These are phyloP conservation scores for Phocides pigmalion DNA, from an alignment of 1,140 invertebrate genomes.

Conservation along the genomic window DNA sequence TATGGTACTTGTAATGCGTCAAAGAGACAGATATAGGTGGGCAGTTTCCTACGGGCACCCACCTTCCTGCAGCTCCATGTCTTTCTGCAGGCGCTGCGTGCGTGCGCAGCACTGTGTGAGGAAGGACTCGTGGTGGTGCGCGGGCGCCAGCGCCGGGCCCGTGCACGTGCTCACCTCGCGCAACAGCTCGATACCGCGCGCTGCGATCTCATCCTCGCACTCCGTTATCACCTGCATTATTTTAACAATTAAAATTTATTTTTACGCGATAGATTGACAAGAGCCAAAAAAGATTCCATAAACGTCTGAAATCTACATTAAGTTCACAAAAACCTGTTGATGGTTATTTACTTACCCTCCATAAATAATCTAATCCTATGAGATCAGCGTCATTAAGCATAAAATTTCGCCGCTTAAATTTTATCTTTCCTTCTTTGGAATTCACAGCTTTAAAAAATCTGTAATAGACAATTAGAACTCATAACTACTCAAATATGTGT, in stretches of 20 bases:
- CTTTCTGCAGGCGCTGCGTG: conserved; percentile 88
- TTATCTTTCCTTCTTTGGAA: conserved; percentile 96
- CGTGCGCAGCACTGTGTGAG: conserved; percentile 95
- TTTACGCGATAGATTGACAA: no score
- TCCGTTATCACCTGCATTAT: conserved; percentile 90
- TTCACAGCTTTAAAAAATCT: conserved; percentile 99
- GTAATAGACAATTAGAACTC: conserved; percentile 47
- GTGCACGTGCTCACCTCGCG: conserved; percentile 97
- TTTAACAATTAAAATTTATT: no score
- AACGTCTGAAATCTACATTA: neutral
- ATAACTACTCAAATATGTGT: no score
- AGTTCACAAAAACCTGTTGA: conserved; percentile 10
- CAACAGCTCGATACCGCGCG: conserved; percentile 94
- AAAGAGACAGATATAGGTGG: neutral
- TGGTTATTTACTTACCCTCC: conserved; percentile 93
- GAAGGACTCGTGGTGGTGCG: conserved; percentile 96
- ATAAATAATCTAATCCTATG: conserved; percentile 98
- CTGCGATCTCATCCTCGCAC: conserved; percentile 95
- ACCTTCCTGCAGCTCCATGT: conserved; percentile 56
- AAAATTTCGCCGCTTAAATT: conserved; percentile 92
- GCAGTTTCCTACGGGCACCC: no score
- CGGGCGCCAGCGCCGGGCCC: conserved; percentile 92
- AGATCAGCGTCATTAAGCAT: conserved; percentile 94
- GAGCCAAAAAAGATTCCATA: no score
- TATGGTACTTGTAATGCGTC: neutral